Evolutionary conservation across 2,113 vertebrate species (phyloP).

Genomic region (Pangasianodon gigas): DNA sequence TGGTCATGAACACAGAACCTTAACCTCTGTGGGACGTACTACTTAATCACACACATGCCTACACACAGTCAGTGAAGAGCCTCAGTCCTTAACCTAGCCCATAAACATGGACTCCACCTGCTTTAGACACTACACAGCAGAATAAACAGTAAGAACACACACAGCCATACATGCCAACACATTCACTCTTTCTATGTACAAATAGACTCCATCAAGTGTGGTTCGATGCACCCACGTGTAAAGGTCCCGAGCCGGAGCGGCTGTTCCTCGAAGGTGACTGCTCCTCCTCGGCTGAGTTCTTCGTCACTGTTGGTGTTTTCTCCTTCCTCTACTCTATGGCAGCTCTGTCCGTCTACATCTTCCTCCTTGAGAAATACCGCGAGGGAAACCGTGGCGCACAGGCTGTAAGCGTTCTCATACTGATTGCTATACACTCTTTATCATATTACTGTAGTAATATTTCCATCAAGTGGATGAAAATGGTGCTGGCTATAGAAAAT

Average conservation of each 20-base stretch:
- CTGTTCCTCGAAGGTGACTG: slow-evolving; percentile 85
- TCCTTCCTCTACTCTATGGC: slow-evolving; percentile 88
- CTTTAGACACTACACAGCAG: neutral
- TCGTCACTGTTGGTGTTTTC: slow-evolving; percentile 88
- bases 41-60: neutral
- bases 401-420: slow-evolving; percentile 72
- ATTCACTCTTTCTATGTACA: neutral
- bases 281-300: slow-evolving; percentile 91
- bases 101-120: too few relatives aligned
- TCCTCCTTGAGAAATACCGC: slow-evolving; percentile 84
- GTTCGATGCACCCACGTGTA: slow-evolving; percentile 84
- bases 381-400: slow-evolving; percentile 87
- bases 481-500: neutral
- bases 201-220: slow-evolving; percentile 89
- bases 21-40: neutral
- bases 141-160: neutral
- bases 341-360: slow-evolving; percentile 79
- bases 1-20: neutral
- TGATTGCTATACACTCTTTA: neutral
- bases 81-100: neutral
- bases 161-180: neutral
- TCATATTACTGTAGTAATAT: neutral
- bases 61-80: neutral
- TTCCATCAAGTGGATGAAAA: neutral
- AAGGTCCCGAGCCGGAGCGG: slow-evolving; percentile 66